Evolutionary conservation across 1,140 invertebrate genomes (phyloP), one percentile per base, ranked within the genome.

Genomic region (Drosophila pseudoobscura): DNA sequence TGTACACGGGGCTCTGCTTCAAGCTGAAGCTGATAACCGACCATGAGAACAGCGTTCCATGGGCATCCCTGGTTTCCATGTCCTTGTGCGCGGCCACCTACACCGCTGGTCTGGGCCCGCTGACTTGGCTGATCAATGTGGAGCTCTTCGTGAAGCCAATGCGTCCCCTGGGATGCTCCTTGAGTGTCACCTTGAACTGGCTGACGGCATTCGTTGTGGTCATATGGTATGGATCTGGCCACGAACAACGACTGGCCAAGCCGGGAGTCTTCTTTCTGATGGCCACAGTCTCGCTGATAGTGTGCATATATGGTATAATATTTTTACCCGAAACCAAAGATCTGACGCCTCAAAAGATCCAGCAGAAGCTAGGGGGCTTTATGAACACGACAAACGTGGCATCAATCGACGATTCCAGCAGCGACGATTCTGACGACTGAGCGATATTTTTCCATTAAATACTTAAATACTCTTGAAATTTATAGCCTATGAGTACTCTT

Each of bases 281-380:
- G 35, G 49, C 51, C 45, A 43, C 62, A n/a, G 11, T 70, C 1
- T 22, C 66, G 1, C 17, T 63, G 3, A 0, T 56, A 0, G n/a
- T 7, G 2, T 15, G 56, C 22, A 49, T 77, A 11, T 39, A 31
- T n/a, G 9, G 15, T 0, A 2, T 77, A 9, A 35, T 59, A 15
- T 55, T 44, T 2, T 15, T 80, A 1, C 77, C 77, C 6, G 77
- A 80, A 44, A 80, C 77, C 13, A 75, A 47, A 22, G 9, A 20
- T 0, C 6, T 50, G 15, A 31, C 63, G 2, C 9, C 52, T 0
- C 0, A 1, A 0, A 20, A 31, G 11, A 80, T 80, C 9, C 47
- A 61, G 26, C 5, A n/a, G 0, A 20, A 7, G 6, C 0, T 79
- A 4, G n/a, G n/a, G 0, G n/a, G 45, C 0, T 3, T 65, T 0